These are phyloP conservation scores for Plumapathes pennacea DNA, from an alignment of 92 coral and sea anemone species.

Conservation along the genomic window DNA sequence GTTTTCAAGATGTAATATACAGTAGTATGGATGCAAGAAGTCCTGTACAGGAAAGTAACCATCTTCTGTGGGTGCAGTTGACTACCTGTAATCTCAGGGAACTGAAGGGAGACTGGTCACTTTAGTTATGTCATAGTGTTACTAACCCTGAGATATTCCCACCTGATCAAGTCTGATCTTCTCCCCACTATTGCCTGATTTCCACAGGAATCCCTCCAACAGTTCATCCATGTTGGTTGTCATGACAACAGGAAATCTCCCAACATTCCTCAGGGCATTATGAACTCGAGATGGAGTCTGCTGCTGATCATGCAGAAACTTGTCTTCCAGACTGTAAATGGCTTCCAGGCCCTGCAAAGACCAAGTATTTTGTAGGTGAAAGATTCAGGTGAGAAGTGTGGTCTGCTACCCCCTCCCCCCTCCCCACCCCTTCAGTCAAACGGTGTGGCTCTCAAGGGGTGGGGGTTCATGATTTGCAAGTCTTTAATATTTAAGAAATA, in stretches of 20 bases:
- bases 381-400: neutral
- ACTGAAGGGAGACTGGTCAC: too few relatives aligned
- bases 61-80: too few relatives aligned
- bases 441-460: too few relatives aligned
- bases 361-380: neutral
- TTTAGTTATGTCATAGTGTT: too few relatives aligned
- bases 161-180: slow-evolving; percentile 62
- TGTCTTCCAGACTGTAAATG: slow-evolving; percentile 26
- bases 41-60: too few relatives aligned
- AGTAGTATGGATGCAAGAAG: too few relatives aligned
- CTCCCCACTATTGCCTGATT: slow-evolving; percentile 63
- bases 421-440: too few relatives aligned
- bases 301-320: slow-evolving; percentile 36
- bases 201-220: slow-evolving; percentile 58
- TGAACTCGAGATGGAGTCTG: slow-evolving; percentile 61
- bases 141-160: too few relatives aligned
- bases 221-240: slow-evolving; percentile 65
- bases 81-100: too few relatives aligned
- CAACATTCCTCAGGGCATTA: slow-evolving; percentile 58
- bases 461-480: too few relatives aligned
- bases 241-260: slow-evolving; percentile 54
- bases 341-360: slow-evolving; percentile 26
- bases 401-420: slow-evolving; percentile 1
- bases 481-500: too few relatives aligned
- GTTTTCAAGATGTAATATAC: too few relatives aligned